Conservation (phyloP, 2,888 invertebrate genomes). For the Athetis lepigone region DNA sequence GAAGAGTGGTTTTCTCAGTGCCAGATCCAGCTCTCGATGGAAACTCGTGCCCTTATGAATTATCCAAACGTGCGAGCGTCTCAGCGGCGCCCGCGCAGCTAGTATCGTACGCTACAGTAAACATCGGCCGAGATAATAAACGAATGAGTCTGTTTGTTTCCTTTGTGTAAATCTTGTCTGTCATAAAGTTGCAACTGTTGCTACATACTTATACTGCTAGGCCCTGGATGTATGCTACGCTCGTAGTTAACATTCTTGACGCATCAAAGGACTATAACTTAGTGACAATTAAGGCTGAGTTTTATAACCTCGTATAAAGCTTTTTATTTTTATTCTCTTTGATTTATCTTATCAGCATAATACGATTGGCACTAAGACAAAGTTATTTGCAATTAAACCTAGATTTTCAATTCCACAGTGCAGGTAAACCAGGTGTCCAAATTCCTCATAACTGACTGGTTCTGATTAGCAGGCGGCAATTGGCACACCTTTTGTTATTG, state of each 20-base stretch:
- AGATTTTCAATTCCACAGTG: conserved; percentile 8
- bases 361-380: conserved; percentile 12
- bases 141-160: conserved; percentile 72
- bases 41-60: conserved; percentile 85
- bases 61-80: conserved; percentile 85
- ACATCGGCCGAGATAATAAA: conserved; percentile 79
- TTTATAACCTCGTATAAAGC: conserved; percentile 44
- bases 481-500: conserved; percentile 43
- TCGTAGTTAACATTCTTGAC: conserved; percentile 47
- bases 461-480: conserved; percentile 35
- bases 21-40: conserved; percentile 67
- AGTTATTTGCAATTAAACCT: conserved; percentile 3
- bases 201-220: conserved; percentile 52
- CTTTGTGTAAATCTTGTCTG: conserved; percentile 74
- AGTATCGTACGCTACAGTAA: conserved; percentile 75
- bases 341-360: conserved; percentile 21
- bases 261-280: conserved; percentile 49
- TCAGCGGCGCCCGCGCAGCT: conserved; percentile 77
- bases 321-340: conserved; percentile 43
- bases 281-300: conserved; percentile 52
- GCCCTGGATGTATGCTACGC: conserved; percentile 40
- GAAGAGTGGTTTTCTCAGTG: conserved; percentile 74
- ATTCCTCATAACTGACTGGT: conserved; percentile 33
- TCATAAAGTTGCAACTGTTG: conserved; percentile 74
- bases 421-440: conserved; percentile 19